Conservation (phyloP, 1,140 invertebrate genomes). For the Elymnias hypermnestra region DNA sequence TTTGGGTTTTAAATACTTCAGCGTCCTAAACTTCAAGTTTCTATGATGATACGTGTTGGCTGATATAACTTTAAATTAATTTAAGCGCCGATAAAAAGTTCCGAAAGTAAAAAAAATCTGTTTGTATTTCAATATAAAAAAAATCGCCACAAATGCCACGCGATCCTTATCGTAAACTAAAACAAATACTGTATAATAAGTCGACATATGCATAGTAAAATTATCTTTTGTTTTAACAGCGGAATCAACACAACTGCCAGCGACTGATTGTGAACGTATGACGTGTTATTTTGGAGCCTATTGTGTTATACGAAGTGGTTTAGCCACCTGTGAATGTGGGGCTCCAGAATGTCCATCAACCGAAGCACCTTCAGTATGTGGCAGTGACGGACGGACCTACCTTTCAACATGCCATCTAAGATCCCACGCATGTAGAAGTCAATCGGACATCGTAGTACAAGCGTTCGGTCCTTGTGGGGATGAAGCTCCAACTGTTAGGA, state of each 20-base stretch:
- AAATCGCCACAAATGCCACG: no score
- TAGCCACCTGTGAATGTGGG: slow-evolving; percentile 83
- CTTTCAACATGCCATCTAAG: slow-evolving; percentile 83
- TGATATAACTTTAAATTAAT: no score
- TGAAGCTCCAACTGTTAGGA: slow-evolving; percentile 49
- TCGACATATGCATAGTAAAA: no score
- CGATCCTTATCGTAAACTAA: no score
- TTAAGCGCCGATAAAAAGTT: no score
- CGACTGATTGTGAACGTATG: slow-evolving; percentile 84
- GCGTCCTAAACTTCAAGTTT: no score
- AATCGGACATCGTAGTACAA: slow-evolving; percentile 87
- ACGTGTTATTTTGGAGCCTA: slow-evolving; percentile 89
- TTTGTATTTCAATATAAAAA: no score
- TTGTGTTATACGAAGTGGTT: slow-evolving; percentile 83
- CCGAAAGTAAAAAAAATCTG: no score
- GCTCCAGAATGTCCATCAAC: slow-evolving; percentile 76
- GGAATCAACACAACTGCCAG: slow-evolving; percentile 80
- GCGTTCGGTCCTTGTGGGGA: slow-evolving; percentile 84
- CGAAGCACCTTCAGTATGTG: slow-evolving; percentile 79
- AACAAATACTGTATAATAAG: no score
- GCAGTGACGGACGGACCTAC: slow-evolving; percentile 88
- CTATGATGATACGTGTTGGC: no score
- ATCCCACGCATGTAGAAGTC: slow-evolving; percentile 85
- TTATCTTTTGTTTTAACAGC: slow-evolving; percentile 69
- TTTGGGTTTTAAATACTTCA: no score